Evolutionary conservation across 2,797 vertebrate species (phyloP).

Genomic region (Paramormyrops hopkinsi): DNA sequence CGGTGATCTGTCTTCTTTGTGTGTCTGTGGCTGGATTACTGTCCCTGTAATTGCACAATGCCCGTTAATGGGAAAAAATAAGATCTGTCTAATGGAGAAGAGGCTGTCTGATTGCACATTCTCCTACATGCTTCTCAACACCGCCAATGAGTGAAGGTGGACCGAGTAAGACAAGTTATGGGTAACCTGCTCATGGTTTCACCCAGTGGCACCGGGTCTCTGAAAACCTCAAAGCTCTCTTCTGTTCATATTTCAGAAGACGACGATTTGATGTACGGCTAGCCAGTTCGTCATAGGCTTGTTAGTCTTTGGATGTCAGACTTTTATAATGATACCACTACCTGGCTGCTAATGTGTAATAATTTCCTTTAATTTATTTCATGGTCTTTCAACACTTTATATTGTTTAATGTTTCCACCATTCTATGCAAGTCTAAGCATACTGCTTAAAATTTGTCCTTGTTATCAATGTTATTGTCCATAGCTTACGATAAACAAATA

Average conservation of each 20-base stretch:
- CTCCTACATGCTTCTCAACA: background rate
- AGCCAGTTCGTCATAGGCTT: background rate
- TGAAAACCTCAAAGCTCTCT: background rate
- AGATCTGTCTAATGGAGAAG: background rate
- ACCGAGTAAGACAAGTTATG: background rate
- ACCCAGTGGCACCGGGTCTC: background rate
- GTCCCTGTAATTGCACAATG: background rate
- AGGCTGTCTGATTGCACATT: background rate
- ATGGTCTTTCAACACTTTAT: slow-evolving; percentile 1
- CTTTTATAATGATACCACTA: background rate
- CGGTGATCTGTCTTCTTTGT: background rate
- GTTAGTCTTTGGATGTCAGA: background rate
- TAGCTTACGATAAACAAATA: slow-evolving; percentile 46
- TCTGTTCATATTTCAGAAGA: background rate
- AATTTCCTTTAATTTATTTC: slow-evolving; percentile 6
- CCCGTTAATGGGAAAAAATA: background rate
- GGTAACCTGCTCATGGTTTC: background rate
- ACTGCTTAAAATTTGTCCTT: background rate
- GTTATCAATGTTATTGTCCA: slow-evolving; percentile 44
- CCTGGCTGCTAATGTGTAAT: background rate
- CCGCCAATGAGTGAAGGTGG: background rate
- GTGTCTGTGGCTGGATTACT: background rate
- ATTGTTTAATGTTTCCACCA: background rate
- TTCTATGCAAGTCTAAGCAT: background rate
- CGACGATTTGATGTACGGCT: background rate